Evolutionary conservation across 2,113 vertebrate genomes (phyloP).

Genomic region (Pycnonotus jocosus): DNA sequence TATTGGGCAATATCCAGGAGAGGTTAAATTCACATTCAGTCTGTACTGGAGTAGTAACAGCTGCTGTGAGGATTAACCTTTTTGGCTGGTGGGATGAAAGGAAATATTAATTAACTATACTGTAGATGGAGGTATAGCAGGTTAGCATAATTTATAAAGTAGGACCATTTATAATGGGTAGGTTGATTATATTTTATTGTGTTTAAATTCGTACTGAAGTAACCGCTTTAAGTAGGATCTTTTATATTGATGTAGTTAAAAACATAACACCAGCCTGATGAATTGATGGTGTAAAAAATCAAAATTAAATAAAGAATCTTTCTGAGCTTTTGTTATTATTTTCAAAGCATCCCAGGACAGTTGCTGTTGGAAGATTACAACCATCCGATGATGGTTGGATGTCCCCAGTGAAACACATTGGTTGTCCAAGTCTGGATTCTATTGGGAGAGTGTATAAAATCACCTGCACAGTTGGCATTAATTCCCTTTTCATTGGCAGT

Average conservation of each 20-base stretch:
- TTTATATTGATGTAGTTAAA: not conserved
- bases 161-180: not conserved
- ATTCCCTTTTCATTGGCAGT: constrained; percentile 5
- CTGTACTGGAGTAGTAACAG: constrained; percentile 62
- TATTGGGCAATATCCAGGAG: constrained; percentile 42
- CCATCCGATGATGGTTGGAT: not conserved
- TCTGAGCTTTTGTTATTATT: not conserved
- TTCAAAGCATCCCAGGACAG: not conserved
- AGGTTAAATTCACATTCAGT: constrained; percentile 64
- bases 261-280: not conserved
- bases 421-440: constrained; percentile 4
- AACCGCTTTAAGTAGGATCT: not conserved
- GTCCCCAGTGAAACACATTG: not conserved
- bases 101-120: constrained; percentile 13
- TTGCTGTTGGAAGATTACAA: not conserved
- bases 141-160: not conserved
- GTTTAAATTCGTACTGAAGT: not conserved
- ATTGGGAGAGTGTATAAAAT: constrained; percentile 3
- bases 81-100: constrained; percentile 42
- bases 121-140: constrained; percentile 7
- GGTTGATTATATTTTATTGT: not conserved
- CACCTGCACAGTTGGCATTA: not conserved
- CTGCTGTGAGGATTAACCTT: constrained; percentile 66
- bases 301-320: not conserved
- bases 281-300: not conserved